These are phyloP conservation scores for Eulemur rubriventer DNA, from an alignment of 2,797 vertebrate genomes.

Conservation along the genomic window DNA sequence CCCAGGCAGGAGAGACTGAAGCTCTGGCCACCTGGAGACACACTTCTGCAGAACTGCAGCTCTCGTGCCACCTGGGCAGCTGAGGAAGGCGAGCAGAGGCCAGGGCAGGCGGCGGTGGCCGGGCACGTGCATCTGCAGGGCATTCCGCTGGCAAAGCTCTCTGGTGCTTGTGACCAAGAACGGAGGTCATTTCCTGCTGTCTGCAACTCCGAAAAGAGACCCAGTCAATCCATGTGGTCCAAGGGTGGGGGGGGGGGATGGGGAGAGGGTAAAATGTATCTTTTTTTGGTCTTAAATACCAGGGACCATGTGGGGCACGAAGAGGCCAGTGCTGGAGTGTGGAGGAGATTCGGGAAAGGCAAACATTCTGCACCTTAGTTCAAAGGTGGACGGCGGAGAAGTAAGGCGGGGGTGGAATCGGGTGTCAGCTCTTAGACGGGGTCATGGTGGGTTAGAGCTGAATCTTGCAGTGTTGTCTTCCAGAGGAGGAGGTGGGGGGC, in stretches of 20 bases:
- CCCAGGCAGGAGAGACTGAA: not conserved
- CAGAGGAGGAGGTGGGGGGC: not conserved
- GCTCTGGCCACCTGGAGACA: too few species aligned
- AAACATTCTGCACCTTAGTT: not conserved
- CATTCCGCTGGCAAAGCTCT: not conserved
- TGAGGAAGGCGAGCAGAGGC: too few species aligned
- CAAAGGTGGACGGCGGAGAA: not conserved
- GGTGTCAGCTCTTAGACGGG: rapidly evolving
- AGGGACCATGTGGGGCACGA: not conserved
- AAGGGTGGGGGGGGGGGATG: rapidly evolving
- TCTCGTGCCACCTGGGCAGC: rapidly evolving
- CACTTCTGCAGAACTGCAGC: not conserved
- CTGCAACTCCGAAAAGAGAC: not conserved
- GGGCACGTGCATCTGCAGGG: rapidly evolving
- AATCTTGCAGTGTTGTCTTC: rapidly evolving
- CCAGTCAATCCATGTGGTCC: rapidly evolving
- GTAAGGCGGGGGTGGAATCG: rapidly evolving
- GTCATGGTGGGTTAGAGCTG: rapidly evolving
- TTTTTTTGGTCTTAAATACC: not conserved
- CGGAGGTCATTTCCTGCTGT: not conserved
- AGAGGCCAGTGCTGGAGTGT: not conserved
- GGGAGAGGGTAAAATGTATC: rapidly evolving
- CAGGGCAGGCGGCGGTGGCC: not conserved
- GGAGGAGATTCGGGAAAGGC: rapidly evolving
- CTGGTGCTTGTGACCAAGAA: not conserved